phyloP scores from a whole-genome alignment of 2,797 vertebrate genomes.

The Amblyraja radiata region DNA sequence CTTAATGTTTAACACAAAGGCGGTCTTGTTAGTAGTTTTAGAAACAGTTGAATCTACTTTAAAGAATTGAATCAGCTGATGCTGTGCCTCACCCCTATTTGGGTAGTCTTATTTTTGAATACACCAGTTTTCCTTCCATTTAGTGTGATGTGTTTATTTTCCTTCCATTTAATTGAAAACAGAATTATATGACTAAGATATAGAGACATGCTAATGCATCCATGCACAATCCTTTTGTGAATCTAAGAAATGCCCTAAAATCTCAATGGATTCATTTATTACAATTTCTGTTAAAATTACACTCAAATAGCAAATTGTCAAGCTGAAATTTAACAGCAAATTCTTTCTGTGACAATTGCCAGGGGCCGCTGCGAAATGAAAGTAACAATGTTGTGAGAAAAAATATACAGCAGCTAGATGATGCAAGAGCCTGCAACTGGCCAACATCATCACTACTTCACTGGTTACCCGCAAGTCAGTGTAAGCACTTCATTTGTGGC shows the following conservation, averaged over 20 bases:
- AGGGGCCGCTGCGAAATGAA: too few species aligned
- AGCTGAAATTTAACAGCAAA: not conserved
- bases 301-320: not conserved
- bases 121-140: not conserved
- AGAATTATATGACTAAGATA: too few species aligned
- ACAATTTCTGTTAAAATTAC: not conserved
- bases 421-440: slow-evolving; percentile 23
- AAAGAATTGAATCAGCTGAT: slow-evolving; percentile 28
- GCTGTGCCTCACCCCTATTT: not conserved
- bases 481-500: not conserved
- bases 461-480: not conserved
- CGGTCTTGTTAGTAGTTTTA: not conserved
- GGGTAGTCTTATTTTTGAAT: not conserved
- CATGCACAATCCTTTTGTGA: too few species aligned
- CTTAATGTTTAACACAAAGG: slow-evolving; percentile 4
- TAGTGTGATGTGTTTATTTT: not conserved
- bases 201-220: too few species aligned
- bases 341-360: not conserved
- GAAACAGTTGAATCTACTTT: not conserved
- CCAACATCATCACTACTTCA: not conserved
- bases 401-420: not conserved
- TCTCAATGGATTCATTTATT: not conserved
- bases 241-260: too few species aligned
- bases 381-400: not conserved
- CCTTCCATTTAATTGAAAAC: not conserved